phyloP scores from a whole-genome alignment of 2,888 invertebrate genomes.

The Perizoma affinitatum region DNA sequence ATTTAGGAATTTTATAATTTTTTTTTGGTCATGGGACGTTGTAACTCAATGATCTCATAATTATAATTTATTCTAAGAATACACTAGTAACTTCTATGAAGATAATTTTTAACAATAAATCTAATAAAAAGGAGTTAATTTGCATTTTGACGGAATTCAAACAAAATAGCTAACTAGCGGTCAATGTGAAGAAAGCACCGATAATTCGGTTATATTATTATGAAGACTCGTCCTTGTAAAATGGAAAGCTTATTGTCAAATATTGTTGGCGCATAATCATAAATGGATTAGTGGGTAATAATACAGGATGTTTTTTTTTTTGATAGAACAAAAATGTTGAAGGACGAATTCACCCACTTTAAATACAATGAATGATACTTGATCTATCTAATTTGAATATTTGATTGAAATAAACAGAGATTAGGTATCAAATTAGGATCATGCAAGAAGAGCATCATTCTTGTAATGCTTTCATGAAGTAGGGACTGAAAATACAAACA shows the following conservation, averaged over 20 bases:
- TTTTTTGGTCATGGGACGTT: too few relatives aligned
- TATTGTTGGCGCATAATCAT: constrained; percentile 70
- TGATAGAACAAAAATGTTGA: neutral
- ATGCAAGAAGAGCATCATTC: too few relatives aligned
- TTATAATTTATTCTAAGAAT: constrained; percentile 19
- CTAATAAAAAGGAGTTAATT: constrained; percentile 58
- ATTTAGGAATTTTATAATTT: too few relatives aligned
- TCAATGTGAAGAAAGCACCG: constrained; percentile 68
- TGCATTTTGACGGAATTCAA: constrained; percentile 51
- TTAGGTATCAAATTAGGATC: too few relatives aligned
- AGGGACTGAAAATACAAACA: constrained; percentile 4
- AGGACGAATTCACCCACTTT: too few relatives aligned
- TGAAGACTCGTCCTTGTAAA: constrained; percentile 70
- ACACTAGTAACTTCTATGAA: constrained; percentile 31
- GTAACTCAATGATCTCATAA: too few relatives aligned
- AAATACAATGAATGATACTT: too few relatives aligned
- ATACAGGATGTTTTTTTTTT: constrained; percentile 37
- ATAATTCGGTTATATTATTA: constrained; percentile 67
- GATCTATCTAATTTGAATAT: too few relatives aligned
- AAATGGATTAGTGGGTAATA: constrained; percentile 69
- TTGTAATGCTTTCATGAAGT: too few relatives aligned
- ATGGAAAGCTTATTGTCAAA: constrained; percentile 52
- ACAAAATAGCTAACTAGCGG: constrained; percentile 56
- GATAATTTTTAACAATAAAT: constrained; percentile 55
- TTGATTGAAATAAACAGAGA: too few relatives aligned